Conservation (phyloP, 1,140 invertebrate species). For the Spodoptera litura region DNA sequence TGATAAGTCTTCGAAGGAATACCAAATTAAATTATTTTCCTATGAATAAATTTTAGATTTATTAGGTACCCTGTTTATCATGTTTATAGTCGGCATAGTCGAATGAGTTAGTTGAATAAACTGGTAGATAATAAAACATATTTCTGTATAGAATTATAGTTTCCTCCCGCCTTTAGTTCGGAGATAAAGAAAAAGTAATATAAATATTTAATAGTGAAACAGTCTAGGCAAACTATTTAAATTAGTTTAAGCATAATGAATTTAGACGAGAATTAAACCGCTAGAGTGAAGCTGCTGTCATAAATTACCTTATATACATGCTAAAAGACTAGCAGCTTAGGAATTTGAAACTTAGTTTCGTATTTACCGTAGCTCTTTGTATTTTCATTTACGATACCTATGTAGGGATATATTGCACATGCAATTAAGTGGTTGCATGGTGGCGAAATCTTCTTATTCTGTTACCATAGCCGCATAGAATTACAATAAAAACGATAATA, state of each 20-base stretch:
- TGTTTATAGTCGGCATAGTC: background rate
- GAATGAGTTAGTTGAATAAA: background rate
- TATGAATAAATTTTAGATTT: slow-evolving; percentile 2
- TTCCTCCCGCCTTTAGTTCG: background rate
- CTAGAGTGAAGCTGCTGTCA: background rate
- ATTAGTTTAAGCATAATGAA: slow-evolving; percentile 27
- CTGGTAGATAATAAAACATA: background rate
- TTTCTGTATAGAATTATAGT: background rate
- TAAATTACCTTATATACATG: slow-evolving; percentile 24
- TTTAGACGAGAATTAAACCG: slow-evolving; percentile 29
- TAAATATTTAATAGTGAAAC: background rate
- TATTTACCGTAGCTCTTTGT: too few relatives aligned
- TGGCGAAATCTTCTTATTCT: too few relatives aligned
- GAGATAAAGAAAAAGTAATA: too few relatives aligned
- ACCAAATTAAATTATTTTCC: background rate
- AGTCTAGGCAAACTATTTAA: slow-evolving; percentile 13
- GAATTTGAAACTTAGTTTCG: background rate
- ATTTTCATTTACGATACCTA: too few relatives aligned
- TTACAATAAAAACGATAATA: too few relatives aligned
- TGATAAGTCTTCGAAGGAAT: too few relatives aligned
- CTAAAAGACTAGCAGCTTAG: background rate
- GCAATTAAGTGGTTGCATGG: too few relatives aligned
- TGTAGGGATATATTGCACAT: too few relatives aligned
- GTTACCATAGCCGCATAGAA: too few relatives aligned
- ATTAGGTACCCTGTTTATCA: background rate